A percentile compares a stretch with the other conserved stretches of the same genome.
phyloP scores from a whole-genome alignment of 2,888 invertebrate genomes.

The Xylota segnis region DNA sequence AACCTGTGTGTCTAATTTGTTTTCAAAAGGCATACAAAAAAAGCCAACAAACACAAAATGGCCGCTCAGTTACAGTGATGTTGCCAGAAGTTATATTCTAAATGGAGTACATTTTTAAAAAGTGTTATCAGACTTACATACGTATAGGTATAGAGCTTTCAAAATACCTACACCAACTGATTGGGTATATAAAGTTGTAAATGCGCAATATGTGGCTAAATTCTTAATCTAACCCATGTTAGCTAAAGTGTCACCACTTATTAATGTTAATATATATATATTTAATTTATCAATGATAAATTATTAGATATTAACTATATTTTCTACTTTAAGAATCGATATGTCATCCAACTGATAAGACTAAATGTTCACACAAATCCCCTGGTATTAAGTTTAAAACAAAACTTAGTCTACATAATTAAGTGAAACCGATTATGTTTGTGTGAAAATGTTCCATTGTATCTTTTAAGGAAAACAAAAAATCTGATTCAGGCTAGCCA shows the following conservation, averaged over 20 bases:
- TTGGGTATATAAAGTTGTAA: neutral
- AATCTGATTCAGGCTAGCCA: too few species aligned
- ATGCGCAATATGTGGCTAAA: slow-evolving; percentile 28
- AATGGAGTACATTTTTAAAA: too few species aligned
- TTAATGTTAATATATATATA: slow-evolving; percentile 4
- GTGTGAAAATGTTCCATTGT: neutral
- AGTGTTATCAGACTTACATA: too few species aligned
- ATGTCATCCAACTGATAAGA: slow-evolving; percentile 67
- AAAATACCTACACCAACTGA: neutral
- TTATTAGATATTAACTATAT: slow-evolving; percentile 11
- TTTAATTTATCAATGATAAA: slow-evolving; percentile 69
- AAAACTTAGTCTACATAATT: slow-evolving; percentile 8
- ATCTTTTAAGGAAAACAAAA: too few species aligned
- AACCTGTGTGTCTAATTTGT: too few species aligned
- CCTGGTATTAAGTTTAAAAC: slow-evolving; percentile 36
- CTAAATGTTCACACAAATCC: slow-evolving; percentile 52
- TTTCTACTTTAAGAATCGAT: slow-evolving; percentile 45
- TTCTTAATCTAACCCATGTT: slow-evolving; percentile 41
- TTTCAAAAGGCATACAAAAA: too few species aligned
- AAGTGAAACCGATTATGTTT: slow-evolving; percentile 47
- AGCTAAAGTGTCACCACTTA: slow-evolving; percentile 33
- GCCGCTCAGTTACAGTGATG: too few species aligned
- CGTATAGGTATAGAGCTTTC: too few species aligned
- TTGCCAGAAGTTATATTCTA: too few species aligned
- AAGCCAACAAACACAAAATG: too few species aligned